Evolutionary conservation across 2,888 invertebrate genomes (phyloP), one percentile per base, ranked within the genome.

Genomic region (Cataglyphis livida): DNA sequence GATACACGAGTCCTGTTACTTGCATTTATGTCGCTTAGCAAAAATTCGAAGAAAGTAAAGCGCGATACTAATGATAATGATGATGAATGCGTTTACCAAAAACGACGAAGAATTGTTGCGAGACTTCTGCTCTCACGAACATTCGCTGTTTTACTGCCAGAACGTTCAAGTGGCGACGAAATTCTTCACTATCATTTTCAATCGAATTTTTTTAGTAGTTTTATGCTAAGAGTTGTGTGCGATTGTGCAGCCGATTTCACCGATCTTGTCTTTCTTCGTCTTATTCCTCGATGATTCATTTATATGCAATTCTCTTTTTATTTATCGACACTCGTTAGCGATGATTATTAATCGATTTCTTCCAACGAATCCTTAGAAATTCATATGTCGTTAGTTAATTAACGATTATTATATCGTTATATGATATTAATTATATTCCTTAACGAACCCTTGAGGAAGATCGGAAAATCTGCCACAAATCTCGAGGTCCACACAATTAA

Each of bases 1-100:
- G 66, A 84, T 59, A 84, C 85, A 79, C 85, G 83, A 83, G 61
- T 59, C 81, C 68, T 84, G 81, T 85, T 82, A 71, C 73, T 84
- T 70, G 82, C 85, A 85, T 89, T 87, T 88, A 65, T 84, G 84
- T 89, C 88, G 85, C 76, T 81, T 74, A 73, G 74, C 35, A 66
- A 74, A 84, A 57, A 71, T 76, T 79, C 32, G 54, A 78, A 85
- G 61, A 78, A 70, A 32, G 48, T 44, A 66, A 28, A 78, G 57
- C 62, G 83, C 70, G 82, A 82, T 64, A 85, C 74, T 59, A 81
- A 84, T 76, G 82, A 83, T 75, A 66, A 28, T 48, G 84, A 81
- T 74, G 78, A 85, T 44, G 41, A 44, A 44, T 44, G 18, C 32
- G 35, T 71, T 44, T 59, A 44, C 10, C 9, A 21, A 15, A 32